phyloP scores from a whole-genome alignment of 2,113 vertebrate genomes.

The Neogobius melanostomus region DNA sequence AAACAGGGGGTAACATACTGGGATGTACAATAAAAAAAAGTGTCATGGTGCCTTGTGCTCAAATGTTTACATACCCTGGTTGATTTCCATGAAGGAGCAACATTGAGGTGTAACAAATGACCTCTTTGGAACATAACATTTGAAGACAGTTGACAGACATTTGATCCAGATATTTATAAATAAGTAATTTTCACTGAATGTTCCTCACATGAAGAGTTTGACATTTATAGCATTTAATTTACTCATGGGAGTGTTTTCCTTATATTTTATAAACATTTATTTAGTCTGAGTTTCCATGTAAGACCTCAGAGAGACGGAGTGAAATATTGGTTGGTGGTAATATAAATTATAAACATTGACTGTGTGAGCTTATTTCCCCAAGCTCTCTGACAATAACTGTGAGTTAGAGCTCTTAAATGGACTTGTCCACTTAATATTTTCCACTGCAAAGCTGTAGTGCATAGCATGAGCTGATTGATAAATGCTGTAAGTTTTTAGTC shows the following conservation, averaged over 20 bases:
- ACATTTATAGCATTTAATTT: conserved; percentile 27
- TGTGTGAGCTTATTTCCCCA: conserved; percentile 21
- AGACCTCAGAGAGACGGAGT: conserved; percentile 38
- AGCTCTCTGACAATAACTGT: conserved; percentile 38
- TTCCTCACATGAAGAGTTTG: conserved; percentile 8
- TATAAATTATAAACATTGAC: conserved; percentile 51
- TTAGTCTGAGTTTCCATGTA: not conserved
- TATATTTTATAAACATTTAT: conserved; percentile 32
- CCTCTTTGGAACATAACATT: no score
- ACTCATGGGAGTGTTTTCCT: conserved; percentile 11
- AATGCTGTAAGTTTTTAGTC: conserved; percentile 16
- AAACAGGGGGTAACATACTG: conserved; percentile 13
- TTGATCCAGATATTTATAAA: no score
- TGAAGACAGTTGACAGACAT: no score
- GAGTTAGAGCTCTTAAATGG: conserved; percentile 35
- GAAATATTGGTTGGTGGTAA: conserved; percentile 36
- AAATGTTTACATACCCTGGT: no score
- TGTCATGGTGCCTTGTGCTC: not conserved
- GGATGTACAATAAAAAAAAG: not conserved
- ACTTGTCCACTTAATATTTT: conserved; percentile 16
- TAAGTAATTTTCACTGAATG: not conserved
- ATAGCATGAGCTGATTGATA: conserved; percentile 30
- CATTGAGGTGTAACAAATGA: no score
- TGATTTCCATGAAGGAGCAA: no score
- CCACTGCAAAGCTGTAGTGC: conserved; percentile 3